Percentiles rank a stretch among this genome's conserved stretches.
These are phyloP conservation scores for Cyclina sinensis DNA, from an alignment of 1,140 invertebrate species.

Conservation along the genomic window DNA sequence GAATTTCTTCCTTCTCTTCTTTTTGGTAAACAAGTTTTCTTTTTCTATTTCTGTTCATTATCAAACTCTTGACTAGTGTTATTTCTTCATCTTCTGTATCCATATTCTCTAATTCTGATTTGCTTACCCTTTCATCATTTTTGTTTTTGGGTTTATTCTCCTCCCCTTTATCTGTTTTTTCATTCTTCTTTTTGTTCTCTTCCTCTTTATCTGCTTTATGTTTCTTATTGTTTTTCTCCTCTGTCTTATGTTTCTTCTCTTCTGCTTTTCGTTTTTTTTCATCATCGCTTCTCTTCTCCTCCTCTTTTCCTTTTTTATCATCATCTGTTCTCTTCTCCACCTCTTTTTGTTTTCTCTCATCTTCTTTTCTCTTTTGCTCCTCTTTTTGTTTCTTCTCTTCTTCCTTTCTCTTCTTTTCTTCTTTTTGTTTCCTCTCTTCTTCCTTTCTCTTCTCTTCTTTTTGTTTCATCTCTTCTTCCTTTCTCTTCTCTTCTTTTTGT, in stretches of 20 bases:
- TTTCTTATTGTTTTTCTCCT: neutral
- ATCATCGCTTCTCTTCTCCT: too few species aligned
- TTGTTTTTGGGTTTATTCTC: neutral
- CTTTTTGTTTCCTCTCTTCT: slow-evolving; percentile 17
- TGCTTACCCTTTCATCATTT: neutral
- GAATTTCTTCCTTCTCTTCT: neutral
- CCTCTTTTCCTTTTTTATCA: too few species aligned
- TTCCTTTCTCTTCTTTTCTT: neutral
- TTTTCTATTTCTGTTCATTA: neutral
- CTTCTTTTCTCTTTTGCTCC: neutral
- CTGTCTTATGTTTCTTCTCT: neutral
- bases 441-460: neutral
- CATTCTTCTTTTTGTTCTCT: neutral
- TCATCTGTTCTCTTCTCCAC: too few species aligned
- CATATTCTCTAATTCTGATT: neutral
- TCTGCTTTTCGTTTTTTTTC: neutral
- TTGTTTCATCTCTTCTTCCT: neutral
- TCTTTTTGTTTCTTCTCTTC: neutral
- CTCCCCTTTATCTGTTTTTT: neutral
- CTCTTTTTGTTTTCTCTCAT: neutral
- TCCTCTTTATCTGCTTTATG: neutral
- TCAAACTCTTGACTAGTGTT: neutral
- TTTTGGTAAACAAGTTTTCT: too few species aligned
- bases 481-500: slow-evolving; percentile 5
- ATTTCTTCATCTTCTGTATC: neutral